A percentile compares a stretch with the other conserved stretches of the same genome.
phyloP scores from a whole-genome alignment of 2,797 vertebrate genomes.

The Sebastes goodei region DNA sequence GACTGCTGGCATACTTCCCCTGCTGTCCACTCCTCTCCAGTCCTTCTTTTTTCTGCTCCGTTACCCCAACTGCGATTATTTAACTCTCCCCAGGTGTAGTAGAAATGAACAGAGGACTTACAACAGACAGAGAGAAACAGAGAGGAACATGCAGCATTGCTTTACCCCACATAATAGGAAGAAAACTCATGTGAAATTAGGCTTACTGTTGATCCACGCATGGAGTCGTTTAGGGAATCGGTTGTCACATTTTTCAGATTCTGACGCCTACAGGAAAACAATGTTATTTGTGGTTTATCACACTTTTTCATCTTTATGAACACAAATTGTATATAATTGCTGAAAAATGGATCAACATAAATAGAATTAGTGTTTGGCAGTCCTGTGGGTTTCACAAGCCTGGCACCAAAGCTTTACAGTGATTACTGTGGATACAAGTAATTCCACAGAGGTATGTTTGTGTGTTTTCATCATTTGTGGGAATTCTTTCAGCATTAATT shows the following conservation, averaged over 20 bases:
- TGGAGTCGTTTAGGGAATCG: not conserved
- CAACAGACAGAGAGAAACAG: not conserved
- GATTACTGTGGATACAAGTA: too few relatives aligned
- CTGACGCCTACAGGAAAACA: not conserved
- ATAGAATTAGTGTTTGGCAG: not conserved
- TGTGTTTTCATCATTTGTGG: not conserved
- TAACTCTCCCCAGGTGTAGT: slow-evolving; percentile 11
- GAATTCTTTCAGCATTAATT: not conserved
- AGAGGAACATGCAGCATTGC: not conserved
- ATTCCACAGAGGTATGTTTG: not conserved
- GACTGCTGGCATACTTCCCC: not conserved
- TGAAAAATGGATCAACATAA: not conserved
- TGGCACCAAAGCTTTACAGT: too few relatives aligned
- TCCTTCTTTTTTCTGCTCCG: slow-evolving; percentile 8
- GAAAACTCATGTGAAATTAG: not conserved
- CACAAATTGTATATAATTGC: not conserved
- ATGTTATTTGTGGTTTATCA: not conserved
- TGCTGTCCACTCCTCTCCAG: not conserved
- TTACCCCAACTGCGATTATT: slow-evolving; percentile 21
- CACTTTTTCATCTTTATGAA: not conserved
- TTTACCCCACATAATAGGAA: too few relatives aligned
- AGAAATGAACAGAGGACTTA: slow-evolving; percentile 6
- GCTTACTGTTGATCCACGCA: not conserved
- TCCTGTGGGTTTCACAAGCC: not conserved
- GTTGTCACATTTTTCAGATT: not conserved